Base-by-base conservation (phyloP, 2,113 vertebrate species). In the Okapia johnstoni region DNA sequence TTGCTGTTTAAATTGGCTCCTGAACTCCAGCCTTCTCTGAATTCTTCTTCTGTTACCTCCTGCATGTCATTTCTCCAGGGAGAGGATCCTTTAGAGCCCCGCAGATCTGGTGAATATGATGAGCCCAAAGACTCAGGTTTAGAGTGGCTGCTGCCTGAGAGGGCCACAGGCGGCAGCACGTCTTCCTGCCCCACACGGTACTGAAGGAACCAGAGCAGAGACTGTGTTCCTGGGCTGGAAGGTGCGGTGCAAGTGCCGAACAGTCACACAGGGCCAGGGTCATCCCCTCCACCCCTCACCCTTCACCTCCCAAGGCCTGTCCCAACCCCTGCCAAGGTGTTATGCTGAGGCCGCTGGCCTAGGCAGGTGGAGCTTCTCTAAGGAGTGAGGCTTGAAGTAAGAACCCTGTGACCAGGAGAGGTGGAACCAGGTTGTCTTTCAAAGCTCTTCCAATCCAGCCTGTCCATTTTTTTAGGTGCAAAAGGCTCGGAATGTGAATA, bases 181-280 rank as follows among this genome's bases (percentile, higher is more conserved):
- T 76, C 70, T 43, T 26, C 36, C 21, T 76, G 23, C 70, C 70
- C 40, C 40, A 40, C 40, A 76, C 6, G 12, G 10, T 40, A 23
- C 63, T 19, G 10, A 7, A 40, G n/a, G 21, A 40, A 40, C 66
- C n/a, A 40, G n/a, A 43, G 40, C 2, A 43, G 21, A 58, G 66
- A 76, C 23, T 7, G 23, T 76, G 36, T 33, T 43, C 70, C 36
- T 25, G 70, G 36, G 11, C 70, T 25, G 21, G 36, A 73, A 73
- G 43, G 36, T 2, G 0, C 5, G 1, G 66, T 5, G 5, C 66
- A 36, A 36, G 17, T 6, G 66, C 63, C 25, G 1, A 17, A 40
- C 0, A 0, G n/a, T 23, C 66, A n/a, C 66, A 70, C n/a, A 23
- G 66, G 21, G 10, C 66, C 66, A 23, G 19, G 23, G 66, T 73